These are phyloP conservation scores for Eurystomus gularis DNA, from an alignment of 2,113 vertebrate species.

Conservation along the genomic window DNA sequence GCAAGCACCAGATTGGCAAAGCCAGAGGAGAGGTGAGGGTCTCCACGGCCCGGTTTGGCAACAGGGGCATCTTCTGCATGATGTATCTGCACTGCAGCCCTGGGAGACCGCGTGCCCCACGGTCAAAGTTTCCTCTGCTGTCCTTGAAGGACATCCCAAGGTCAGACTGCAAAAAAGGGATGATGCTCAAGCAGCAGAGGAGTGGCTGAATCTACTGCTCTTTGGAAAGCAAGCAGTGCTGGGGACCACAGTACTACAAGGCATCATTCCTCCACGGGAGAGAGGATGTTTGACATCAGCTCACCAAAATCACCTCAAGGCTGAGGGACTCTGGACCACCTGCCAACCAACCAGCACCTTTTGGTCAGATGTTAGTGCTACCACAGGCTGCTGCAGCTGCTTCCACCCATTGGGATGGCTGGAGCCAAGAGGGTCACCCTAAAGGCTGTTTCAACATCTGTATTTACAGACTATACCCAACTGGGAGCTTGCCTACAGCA, in stretches of 20 bases:
- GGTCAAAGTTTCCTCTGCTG: neutral
- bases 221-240: neutral
- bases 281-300: neutral
- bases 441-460: neutral
- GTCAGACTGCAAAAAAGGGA: neutral
- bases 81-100: neutral
- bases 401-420: neutral
- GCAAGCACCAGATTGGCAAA: rapidly evolving
- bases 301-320: neutral
- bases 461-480: neutral
- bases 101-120: rapidly evolving
- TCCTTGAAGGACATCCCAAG: neutral
- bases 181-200: neutral
- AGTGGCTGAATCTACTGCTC: neutral
- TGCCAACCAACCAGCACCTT: neutral
- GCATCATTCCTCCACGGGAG: neutral
- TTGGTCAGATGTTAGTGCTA: neutral
- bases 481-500: neutral
- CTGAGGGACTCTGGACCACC: neutral
- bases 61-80: neutral
- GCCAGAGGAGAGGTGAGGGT: neutral
- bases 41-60: rapidly evolving
- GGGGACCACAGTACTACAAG: rapidly evolving
- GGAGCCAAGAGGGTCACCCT: neutral
- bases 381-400: neutral